Evolutionary conservation across 2,888 invertebrate species (phyloP).

Genomic region (Odontocolon sp.): DNA sequence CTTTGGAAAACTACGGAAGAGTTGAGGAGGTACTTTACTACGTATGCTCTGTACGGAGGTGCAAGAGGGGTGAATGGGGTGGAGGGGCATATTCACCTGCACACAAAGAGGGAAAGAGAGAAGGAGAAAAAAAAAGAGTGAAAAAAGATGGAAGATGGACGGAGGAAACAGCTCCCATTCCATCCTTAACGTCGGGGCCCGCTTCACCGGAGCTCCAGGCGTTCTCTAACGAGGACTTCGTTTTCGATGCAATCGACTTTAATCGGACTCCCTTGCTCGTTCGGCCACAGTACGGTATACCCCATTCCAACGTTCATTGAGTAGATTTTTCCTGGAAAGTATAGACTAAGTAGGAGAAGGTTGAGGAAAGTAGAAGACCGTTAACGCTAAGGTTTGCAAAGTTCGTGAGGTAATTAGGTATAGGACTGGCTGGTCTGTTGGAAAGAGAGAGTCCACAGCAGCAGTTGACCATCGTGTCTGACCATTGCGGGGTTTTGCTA

Average conservation of each 20-base stretch:
- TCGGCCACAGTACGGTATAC: not conserved
- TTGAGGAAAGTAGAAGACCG: not conserved
- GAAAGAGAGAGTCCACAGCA: not conserved
- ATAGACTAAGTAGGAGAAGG: not conserved
- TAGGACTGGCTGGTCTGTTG: not conserved
- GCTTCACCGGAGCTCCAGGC: slow-evolving; percentile 19
- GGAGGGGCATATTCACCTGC: slow-evolving; percentile 20
- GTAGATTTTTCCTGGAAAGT: slow-evolving; percentile 18
- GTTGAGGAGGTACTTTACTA: slow-evolving; percentile 50
- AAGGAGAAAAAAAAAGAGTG: not conserved
- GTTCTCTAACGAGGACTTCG: slow-evolving; percentile 49
- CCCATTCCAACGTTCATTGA: slow-evolving; percentile 12
- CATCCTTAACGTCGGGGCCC: not conserved
- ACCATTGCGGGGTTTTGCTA: not conserved
- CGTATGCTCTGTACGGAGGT: slow-evolving; percentile 19
- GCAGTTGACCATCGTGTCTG: not conserved
- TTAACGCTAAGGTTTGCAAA: slow-evolving; percentile 2
- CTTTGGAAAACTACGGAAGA: slow-evolving; percentile 51
- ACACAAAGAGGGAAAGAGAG: not conserved
- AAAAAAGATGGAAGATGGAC: not conserved
- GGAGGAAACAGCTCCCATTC: slow-evolving; percentile 1
- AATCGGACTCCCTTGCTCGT: slow-evolving; percentile 29
- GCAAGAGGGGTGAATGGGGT: not conserved
- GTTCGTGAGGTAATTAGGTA: slow-evolving; percentile 25
- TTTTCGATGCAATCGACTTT: slow-evolving; percentile 52